Evolutionary conservation across 1,140 invertebrate genomes (phyloP).

Genomic region (Rhagoletis pomonella): DNA sequence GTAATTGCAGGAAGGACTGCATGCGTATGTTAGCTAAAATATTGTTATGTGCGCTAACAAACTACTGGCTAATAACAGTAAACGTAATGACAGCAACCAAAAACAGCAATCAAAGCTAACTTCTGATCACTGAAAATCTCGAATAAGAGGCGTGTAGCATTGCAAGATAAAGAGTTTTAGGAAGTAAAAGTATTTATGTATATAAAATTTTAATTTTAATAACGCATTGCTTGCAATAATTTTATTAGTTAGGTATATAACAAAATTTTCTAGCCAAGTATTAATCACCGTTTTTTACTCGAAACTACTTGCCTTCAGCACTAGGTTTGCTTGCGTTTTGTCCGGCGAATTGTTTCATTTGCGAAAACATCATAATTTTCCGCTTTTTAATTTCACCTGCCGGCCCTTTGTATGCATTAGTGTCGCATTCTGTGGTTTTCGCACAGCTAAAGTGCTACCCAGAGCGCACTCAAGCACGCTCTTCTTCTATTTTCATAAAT

Average conservation of each 20-base stretch:
- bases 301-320: too few relatives aligned
- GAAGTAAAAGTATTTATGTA: too few relatives aligned
- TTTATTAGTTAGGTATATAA: too few relatives aligned
- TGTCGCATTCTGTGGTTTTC: background rate
- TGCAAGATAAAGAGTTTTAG: too few relatives aligned
- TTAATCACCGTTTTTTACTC: too few relatives aligned
- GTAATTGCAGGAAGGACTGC: background rate
- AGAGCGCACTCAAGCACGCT: background rate
- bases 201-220: too few relatives aligned
- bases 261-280: too few relatives aligned
- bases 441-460: background rate
- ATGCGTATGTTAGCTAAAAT: background rate
- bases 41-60: background rate
- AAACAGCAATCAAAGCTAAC: background rate
- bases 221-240: too few relatives aligned
- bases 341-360: conserved; percentile 2
- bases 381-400: conserved; percentile 40
- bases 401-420: conserved; percentile 31
- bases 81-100: background rate
- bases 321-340: background rate
- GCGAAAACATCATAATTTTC: conserved; percentile 44
- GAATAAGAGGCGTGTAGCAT: background rate
- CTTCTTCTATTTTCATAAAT: background rate
- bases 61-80: background rate
- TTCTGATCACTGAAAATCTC: background rate